Evolutionary conservation across 2,113 vertebrate genomes (phyloP), one percentile per base, ranked within the genome.

Genomic region (Stictonetta naevosa): DNA sequence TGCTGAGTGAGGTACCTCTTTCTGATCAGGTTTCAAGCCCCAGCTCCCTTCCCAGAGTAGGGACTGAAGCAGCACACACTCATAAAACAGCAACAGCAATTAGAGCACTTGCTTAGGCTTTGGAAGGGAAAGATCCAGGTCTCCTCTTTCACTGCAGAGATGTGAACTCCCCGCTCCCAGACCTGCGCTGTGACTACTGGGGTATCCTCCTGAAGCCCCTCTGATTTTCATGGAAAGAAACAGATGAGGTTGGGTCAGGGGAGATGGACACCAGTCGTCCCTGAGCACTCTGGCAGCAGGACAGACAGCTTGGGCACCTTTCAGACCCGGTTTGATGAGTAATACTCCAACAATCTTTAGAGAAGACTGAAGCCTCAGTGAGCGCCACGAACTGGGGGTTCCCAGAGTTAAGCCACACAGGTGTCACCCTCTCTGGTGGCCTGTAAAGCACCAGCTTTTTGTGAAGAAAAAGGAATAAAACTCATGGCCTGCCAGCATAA

Each of bases 11-110:
- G 84, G 92, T 91, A 72, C 94, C 69, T 94, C 92, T 87, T 93
- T 94, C 88, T 92, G 81, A 95, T 95, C 91, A 0, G 44, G 79
- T 96, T 97, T 96, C 96, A 96, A 77, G 75, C 74, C 77, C 75
- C 94, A 91, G 90, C 76, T 91, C 87, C 67, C 86, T 93, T 83
- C 59, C 83, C 89, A 80, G 92, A 1, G 10, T 68, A 95, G 93
- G 90, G 91, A 93, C 67, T 36, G 78, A 69, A 76, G 75, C 84
- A 92, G 87, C 81, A 83, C 40, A 67, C 40, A 33, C 84, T 86
- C 75, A 76, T 92, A 90, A 96, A 95, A 86, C 13, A 89, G 89
- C 67, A 90, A 69, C 38, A 60, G 77, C 53, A 72, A 67, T 85
- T 80, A 80, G 59, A 91, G 48, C 73, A 31, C 83, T 86, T 64